A percentile compares a stretch with the other conserved stretches of the same genome.
phyloP scores from a whole-genome alignment of 2,888 invertebrate genomes.

The Anaspis maculata region DNA sequence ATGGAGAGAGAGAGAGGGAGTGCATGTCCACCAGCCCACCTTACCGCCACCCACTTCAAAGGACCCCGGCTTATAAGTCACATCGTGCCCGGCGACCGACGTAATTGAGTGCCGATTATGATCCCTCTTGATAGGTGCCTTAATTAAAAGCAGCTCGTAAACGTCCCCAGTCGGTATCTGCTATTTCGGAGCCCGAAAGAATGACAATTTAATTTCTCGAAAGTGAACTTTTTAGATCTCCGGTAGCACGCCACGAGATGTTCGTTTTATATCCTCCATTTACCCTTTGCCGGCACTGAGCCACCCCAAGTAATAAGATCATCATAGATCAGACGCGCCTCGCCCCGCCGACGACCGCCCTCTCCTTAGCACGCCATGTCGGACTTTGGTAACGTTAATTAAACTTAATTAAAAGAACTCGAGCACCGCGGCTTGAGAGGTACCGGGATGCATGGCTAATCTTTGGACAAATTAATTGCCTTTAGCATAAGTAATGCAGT shows the following conservation, averaged over 20 bases:
- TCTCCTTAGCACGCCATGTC: conserved; percentile 33
- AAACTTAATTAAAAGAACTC: conserved; percentile 47
- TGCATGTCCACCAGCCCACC: not conserved
- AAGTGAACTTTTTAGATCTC: conserved; percentile 33
- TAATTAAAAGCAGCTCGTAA: conserved; percentile 26
- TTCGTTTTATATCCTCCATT: conserved; percentile 34
- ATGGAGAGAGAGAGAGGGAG: too few relatives aligned
- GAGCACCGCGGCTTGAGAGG: conserved; percentile 33
- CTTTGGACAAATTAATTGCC: conserved; percentile 45
- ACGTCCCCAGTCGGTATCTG: too few relatives aligned
- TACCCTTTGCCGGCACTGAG: conserved; percentile 19
- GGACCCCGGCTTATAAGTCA: too few relatives aligned
- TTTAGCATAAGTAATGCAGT: conserved; percentile 40
- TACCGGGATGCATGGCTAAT: conserved; percentile 43
- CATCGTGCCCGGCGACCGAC: conserved; percentile 1
- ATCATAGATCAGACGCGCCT: conserved; percentile 32
- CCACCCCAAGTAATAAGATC: conserved; percentile 30
- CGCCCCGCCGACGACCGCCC: conserved; percentile 16
- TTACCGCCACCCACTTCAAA: too few relatives aligned
- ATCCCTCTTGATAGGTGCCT: conserved; percentile 25
- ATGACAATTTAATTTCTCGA: conserved; percentile 36
- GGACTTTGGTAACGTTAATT: conserved; percentile 46
- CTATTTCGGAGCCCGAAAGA: conserved; percentile 25
- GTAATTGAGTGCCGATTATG: conserved; percentile 13
- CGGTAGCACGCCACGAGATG: conserved; percentile 28